These are phyloP conservation scores for Paramormyrops hopkinsi DNA, from an alignment of 2,797 vertebrate species.

Conservation along the genomic window DNA sequence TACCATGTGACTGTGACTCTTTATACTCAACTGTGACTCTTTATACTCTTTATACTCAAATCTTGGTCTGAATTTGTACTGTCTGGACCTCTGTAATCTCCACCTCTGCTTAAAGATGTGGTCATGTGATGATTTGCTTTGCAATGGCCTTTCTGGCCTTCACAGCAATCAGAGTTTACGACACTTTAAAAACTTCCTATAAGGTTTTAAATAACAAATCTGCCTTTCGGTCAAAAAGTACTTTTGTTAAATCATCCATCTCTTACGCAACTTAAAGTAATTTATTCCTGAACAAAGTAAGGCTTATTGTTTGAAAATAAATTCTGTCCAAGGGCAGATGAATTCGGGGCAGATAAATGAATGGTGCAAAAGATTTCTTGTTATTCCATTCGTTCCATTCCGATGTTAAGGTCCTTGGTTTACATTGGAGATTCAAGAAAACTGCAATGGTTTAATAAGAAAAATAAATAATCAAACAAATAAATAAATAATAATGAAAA, in stretches of 20 bases:
- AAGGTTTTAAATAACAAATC: background rate
- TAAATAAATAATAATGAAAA: background rate
- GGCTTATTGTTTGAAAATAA: constrained; percentile 30
- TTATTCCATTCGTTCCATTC: constrained; percentile 33
- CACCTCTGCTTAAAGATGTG: background rate
- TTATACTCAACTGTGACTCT: background rate
- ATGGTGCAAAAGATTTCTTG: constrained; percentile 47
- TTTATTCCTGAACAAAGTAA: constrained; percentile 45
- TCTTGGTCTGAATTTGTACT: too few species aligned
- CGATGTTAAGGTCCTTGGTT: background rate
- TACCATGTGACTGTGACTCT: background rate
- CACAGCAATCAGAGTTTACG: background rate
- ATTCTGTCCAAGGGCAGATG: constrained; percentile 50
- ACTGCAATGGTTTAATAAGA: background rate
- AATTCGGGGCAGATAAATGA: constrained; percentile 48
- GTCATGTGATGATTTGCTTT: background rate
- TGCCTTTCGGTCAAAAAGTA: constrained; percentile 81
- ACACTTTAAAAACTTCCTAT: background rate
- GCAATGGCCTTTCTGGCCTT: background rate
- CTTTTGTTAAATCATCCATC: constrained; percentile 81
- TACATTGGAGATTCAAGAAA: background rate
- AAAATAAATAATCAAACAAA: background rate
- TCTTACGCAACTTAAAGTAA: constrained; percentile 28
- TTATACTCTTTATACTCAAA: background rate
- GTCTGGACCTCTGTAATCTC: background rate